Conservation (phyloP, 92 coral and sea anemone genomes). For the Zoanthus sociatus region DNA sequence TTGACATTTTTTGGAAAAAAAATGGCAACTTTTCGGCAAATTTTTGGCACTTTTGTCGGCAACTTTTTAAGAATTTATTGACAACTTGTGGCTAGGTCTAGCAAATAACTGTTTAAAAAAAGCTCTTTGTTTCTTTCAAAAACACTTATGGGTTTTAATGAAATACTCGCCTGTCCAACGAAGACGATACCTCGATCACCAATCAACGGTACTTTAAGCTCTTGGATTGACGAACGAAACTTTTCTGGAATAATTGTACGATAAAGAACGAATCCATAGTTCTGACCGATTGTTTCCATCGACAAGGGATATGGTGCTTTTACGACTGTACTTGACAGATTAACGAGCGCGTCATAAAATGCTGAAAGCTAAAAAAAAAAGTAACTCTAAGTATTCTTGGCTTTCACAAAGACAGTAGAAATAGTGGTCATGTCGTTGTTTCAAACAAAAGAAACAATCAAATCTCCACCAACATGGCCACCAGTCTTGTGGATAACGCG, state of each 20-base stretch:
- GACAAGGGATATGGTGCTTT: slow-evolving; percentile 65
- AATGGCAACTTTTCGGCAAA: no score
- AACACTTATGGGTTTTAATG: no score
- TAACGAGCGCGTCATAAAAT: slow-evolving; percentile 61
- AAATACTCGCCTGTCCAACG: slow-evolving; percentile 71
- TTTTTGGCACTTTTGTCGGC: no score
- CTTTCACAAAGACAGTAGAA: no score
- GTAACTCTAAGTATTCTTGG: not conserved
- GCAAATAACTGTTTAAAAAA: no score
- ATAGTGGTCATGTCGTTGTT: not conserved
- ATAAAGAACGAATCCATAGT: slow-evolving; percentile 92
- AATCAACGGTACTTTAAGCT: slow-evolving; percentile 81
- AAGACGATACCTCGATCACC: slow-evolving; percentile 92
- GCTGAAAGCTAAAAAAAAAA: slow-evolving; percentile 52
- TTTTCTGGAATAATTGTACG: slow-evolving; percentile 68
- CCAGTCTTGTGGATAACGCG: no score
- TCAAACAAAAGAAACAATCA: not conserved
- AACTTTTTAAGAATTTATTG: no score
- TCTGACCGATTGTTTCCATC: slow-evolving; percentile 86
- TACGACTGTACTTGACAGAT: slow-evolving; percentile 64
- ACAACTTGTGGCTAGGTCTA: no score
- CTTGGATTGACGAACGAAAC: slow-evolving; percentile 56
- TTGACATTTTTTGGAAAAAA: no score
- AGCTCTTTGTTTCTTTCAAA: no score
- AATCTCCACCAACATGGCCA: no score